Base-by-base conservation (phyloP, 2,888 invertebrate genomes). In the Drosophila mettleri region DNA sequence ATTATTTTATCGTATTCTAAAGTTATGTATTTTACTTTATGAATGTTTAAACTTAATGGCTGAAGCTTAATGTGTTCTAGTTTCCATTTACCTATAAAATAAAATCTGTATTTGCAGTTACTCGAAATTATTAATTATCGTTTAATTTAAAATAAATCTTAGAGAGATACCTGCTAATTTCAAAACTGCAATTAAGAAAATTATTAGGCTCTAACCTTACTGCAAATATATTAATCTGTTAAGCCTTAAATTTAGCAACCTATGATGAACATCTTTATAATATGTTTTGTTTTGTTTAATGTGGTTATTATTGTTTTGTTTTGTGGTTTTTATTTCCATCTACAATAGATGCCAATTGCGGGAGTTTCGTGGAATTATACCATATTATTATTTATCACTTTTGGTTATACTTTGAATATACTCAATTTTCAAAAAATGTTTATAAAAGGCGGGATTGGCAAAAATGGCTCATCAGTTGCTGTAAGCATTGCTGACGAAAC, bases 401-500 rank as follows among this genome's bases (percentile, higher is more conserved):
- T 91, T 76, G 86, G 92, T 90, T 92, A 91, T 91, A 66, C 90
- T 69, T 80, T 88, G 92, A 94, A 95, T 93, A 93, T 94, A 92
- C 91, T 94, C 92, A 93, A 94, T 93, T 96, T 96, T 94, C 94
- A 94, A 91, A 94, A 94, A 92, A 94, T 95, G 85, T 95, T 96
- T 93, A 94, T 94, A 89, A 93, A 94, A 91, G 97, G 98, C 93
- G 98, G 98, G 91, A 95, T 96, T 93, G 98, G 98, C 92, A 98
- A 98, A 94, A 98, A 98, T 93, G 98, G 98, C 93, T 98, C 98
- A 80, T 97, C 98, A 82, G 96, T 98, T 92, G 98, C 98, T 93
- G 98, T 92, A 92, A 92, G 92, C 90, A 91, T 91, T 78, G 81
- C 78, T 49, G 51, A 41, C 29, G 39, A 69, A 65, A 55, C 18